Base-by-base conservation (phyloP, 64 coral and sea anemone species). In the Orbicella faveolata region DNA sequence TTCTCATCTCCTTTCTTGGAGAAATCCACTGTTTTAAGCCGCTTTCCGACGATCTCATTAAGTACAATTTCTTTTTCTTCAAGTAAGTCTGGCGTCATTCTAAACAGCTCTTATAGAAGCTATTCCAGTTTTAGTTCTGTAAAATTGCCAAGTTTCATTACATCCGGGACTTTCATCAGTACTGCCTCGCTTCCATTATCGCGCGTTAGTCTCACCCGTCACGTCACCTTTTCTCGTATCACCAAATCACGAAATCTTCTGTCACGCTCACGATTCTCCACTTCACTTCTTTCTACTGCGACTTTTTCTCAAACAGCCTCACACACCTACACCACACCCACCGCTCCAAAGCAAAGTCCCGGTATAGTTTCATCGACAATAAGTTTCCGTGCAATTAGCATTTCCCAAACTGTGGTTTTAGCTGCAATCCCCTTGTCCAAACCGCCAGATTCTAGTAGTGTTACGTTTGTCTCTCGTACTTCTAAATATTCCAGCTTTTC, bases 331-430 rank as follows among this genome's bases (percentile, higher is more conserved):
- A 61, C 21, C 39, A 52, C 52, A 26, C 21, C 52, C 48, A 15
- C 23, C 20, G 21, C 44, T 52, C 23, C 76, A 61, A 57, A 9
- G 4, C 77, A 79, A 79, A 69, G 33, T 68, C 12, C 63, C 34
- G 34, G 61, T 44, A 6, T n/a, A 16, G 6, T 61, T 1, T 81
- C 30, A 25, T 53, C 26, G 7, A 35, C 13, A 17, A 62, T 57
- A 57, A 57, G 57, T 65, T 65, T 35, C 65, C 33, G 36, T 39
- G 26, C 63, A 34, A 34, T 61, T 70, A 85, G 39, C 12, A 52
- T 85, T 61, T 62, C 61, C 59, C 73, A 77, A 76, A 88, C 53
- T 77, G 53, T 88, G 75, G 73, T 76, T 51, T 70, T 85, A 73
- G 64, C 64, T 72, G 44, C 63, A 85, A 85, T 26, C 44, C 68